Evolutionary conservation across 2,113 vertebrate species (phyloP).

Genomic region (Gasterosteus aculeatus): DNA sequence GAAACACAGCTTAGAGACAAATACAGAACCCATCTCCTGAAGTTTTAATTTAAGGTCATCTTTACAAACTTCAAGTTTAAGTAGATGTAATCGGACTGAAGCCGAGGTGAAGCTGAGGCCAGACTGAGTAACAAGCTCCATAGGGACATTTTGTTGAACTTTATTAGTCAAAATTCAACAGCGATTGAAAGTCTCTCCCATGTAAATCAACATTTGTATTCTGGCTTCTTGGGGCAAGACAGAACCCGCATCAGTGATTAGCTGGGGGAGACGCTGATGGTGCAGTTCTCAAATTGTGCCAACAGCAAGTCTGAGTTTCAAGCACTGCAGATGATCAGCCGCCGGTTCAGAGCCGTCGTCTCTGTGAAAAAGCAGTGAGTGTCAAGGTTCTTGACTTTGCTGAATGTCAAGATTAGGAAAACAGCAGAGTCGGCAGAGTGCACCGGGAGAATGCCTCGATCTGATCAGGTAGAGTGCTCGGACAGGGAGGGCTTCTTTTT

Average conservation of each 20-base stretch:
- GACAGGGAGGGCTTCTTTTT: neutral
- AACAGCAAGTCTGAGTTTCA: slow-evolving; percentile 37
- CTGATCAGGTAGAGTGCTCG: slow-evolving; percentile 33
- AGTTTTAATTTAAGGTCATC: slow-evolving; percentile 28
- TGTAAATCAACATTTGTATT: neutral
- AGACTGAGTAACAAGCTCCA: neutral
- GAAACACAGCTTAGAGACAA: slow-evolving; percentile 24
- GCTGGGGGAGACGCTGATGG: slow-evolving; percentile 60
- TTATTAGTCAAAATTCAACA: neutral
- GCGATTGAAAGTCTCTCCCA: neutral
- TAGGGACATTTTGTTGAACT: neutral
- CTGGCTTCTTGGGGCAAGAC: slow-evolving; percentile 26
- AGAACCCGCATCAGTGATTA: slow-evolving; percentile 23
- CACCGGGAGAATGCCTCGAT: slow-evolving; percentile 29
- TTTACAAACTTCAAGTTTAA: slow-evolving; percentile 15
- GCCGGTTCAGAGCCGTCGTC: slow-evolving; percentile 48
- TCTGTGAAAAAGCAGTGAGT: slow-evolving; percentile 36
- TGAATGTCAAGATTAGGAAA: slow-evolving; percentile 67
- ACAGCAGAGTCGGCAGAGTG: slow-evolving; percentile 59
- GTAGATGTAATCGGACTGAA: neutral
- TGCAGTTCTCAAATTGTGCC: slow-evolving; percentile 47
- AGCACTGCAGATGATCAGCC: slow-evolving; percentile 44
- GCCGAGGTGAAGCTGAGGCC: neutral
- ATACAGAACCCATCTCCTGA: slow-evolving; percentile 10
- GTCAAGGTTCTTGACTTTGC: slow-evolving; percentile 74